Percentiles rank a stretch among this genome's conserved stretches.
phyloP scores from a whole-genome alignment of 2,888 invertebrate genomes.

The Scelioninae gen. 2 region DNA sequence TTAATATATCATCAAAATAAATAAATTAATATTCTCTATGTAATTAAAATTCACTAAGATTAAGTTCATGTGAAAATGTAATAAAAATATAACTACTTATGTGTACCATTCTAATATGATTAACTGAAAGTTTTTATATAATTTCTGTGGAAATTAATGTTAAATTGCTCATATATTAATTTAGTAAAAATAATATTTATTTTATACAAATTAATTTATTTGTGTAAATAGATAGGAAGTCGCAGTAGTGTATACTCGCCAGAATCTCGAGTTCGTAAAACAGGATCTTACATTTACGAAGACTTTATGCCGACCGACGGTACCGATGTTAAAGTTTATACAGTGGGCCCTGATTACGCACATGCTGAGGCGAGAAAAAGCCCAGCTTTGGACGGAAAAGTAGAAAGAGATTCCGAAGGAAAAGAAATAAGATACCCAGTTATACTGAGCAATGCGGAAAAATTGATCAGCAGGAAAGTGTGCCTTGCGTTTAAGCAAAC shows the following conservation, averaged over 20 bases:
- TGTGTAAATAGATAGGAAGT: slow-evolving; percentile 92
- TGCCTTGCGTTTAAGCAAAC: slow-evolving; percentile 98
- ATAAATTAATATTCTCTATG: too few relatives aligned
- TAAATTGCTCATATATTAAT: not conserved
- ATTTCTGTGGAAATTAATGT: not conserved
- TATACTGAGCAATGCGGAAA: slow-evolving; percentile 97
- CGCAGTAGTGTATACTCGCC: slow-evolving; percentile 99
- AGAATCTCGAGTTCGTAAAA: slow-evolving; percentile 95
- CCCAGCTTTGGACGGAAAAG: slow-evolving; percentile 98
- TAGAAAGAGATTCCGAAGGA: slow-evolving; percentile 97
- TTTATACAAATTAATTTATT: too few relatives aligned
- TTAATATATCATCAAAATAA: slow-evolving; percentile 6
- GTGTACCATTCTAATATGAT: too few relatives aligned
- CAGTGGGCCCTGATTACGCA: slow-evolving; percentile 99
- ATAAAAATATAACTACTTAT: too few relatives aligned
- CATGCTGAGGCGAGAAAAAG: slow-evolving; percentile 99
- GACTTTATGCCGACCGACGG: slow-evolving; percentile 99
- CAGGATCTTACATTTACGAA: slow-evolving; percentile 99
- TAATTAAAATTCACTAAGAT: too few relatives aligned
- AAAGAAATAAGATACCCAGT: slow-evolving; percentile 99
- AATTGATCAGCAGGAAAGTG: slow-evolving; percentile 97
- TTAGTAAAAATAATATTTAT: too few relatives aligned
- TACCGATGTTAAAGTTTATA: slow-evolving; percentile 88
- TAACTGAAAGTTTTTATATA: too few relatives aligned
- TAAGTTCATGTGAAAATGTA: not conserved